Evolutionary conservation across 2,113 vertebrate species (phyloP).

Genomic region (Sylvicapra grimmia): DNA sequence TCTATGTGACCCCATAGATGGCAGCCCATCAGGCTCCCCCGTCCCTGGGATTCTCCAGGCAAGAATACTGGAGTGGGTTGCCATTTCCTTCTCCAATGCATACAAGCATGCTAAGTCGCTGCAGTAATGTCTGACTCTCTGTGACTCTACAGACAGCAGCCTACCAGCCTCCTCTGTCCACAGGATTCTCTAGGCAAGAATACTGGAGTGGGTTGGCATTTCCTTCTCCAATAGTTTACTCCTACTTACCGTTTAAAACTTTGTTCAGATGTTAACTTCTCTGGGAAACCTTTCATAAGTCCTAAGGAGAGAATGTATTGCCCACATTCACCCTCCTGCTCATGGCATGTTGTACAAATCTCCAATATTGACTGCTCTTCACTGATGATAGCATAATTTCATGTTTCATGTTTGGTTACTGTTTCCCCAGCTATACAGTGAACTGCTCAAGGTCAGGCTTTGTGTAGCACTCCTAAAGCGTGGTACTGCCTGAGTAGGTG

Average conservation of each 20-base stretch:
- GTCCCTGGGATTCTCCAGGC: neutral
- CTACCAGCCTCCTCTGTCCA: neutral
- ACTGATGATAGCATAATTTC: neutral
- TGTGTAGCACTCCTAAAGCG: neutral
- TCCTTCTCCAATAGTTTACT: neutral
- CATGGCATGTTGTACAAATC: neutral
- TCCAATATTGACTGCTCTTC: neutral
- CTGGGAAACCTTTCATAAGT: neutral
- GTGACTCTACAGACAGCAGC: neutral
- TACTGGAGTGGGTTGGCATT: neutral
- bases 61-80: neutral
- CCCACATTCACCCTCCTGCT: neutral
- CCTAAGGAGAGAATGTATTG: neutral
- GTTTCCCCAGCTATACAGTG: neutral
- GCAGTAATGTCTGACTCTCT: neutral
- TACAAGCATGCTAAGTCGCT: neutral
- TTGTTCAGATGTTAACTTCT: neutral
- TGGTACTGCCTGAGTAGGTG: neutral
- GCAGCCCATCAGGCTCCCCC: neutral
- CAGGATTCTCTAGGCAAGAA: neutral
- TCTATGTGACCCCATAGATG: neutral
- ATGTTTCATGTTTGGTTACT: neutral
- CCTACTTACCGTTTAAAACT: neutral
- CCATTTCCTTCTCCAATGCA: neutral
- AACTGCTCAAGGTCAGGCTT: neutral